Evolutionary conservation across 1,140 invertebrate species (phyloP).

Genomic region (Aphelinus atriplicis): DNA sequence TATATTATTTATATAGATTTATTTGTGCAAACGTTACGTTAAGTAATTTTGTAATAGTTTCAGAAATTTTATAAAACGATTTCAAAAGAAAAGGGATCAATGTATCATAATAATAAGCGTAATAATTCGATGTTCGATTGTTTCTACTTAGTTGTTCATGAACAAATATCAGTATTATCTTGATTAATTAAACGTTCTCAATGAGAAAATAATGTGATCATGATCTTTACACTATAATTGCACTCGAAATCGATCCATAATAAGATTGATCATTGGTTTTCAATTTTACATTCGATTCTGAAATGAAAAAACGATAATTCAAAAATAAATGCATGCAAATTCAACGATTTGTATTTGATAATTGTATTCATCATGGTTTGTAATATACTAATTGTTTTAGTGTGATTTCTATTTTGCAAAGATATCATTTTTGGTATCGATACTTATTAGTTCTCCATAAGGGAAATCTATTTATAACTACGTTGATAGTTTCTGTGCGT

Average conservation of each 20-base stretch:
- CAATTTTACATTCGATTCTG: background rate
- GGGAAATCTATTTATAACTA: slow-evolving; percentile 9
- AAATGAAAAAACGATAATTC: background rate
- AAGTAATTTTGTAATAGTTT: too few species aligned
- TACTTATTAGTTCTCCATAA: slow-evolving; percentile 4
- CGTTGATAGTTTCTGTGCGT: slow-evolving; percentile 18
- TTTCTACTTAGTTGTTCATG: too few species aligned
- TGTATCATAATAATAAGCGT: too few species aligned
- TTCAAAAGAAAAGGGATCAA: too few species aligned
- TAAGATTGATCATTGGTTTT: background rate
- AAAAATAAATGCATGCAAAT: background rate
- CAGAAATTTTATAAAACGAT: too few species aligned
- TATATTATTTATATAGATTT: too few species aligned
- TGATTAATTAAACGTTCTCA: slow-evolving; percentile 13
- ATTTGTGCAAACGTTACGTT: too few species aligned
- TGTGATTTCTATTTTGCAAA: slow-evolving; percentile 3
- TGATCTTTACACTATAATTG: background rate
- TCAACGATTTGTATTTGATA: slow-evolving; percentile 16
- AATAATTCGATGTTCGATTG: too few species aligned
- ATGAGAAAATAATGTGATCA: slow-evolving; percentile 17
- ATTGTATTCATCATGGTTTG: slow-evolving; percentile 20
- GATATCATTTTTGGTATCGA: slow-evolving; percentile 8
- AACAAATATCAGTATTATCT: slow-evolving; percentile 32
- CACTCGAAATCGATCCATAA: background rate
- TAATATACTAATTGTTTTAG: slow-evolving; percentile 1